phyloP scores from a whole-genome alignment of 2,113 vertebrate genomes.

The Nannospalax galili region DNA sequence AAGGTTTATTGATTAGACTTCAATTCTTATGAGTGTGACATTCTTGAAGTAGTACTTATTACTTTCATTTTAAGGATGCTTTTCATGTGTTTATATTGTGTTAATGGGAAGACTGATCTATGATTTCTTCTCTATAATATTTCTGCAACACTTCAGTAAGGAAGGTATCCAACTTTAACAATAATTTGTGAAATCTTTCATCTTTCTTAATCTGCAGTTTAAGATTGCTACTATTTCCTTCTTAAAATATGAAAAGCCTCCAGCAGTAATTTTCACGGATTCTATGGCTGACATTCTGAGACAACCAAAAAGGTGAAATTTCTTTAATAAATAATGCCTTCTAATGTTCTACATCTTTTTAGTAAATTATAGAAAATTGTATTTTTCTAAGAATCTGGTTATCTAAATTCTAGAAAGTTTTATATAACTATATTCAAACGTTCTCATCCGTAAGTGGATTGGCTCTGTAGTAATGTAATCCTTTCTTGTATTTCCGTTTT shows the following conservation, averaged over 20 bases:
- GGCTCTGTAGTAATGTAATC: background rate
- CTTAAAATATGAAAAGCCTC: background rate
- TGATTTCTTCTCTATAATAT: background rate
- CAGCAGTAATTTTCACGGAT: background rate
- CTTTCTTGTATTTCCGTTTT: background rate
- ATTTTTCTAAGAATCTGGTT: background rate
- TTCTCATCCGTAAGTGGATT: background rate
- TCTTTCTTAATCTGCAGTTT: background rate
- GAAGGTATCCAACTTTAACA: background rate
- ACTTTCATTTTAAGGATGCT: background rate
- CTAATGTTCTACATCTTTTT: background rate
- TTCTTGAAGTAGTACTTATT: background rate
- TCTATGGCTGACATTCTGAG: background rate
- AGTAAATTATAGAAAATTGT: background rate
- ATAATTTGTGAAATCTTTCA: background rate
- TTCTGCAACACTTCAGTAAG: background rate
- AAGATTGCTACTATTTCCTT: background rate
- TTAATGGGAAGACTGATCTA: background rate
- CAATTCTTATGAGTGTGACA: background rate
- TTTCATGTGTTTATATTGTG: background rate
- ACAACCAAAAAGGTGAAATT: background rate
- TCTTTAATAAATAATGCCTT: background rate
- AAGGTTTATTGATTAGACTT: background rate
- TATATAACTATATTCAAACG: background rate
- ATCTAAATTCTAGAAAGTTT: background rate